phyloP scores from a whole-genome alignment of 2,113 vertebrate genomes.

The Tapirus terrestris region DNA sequence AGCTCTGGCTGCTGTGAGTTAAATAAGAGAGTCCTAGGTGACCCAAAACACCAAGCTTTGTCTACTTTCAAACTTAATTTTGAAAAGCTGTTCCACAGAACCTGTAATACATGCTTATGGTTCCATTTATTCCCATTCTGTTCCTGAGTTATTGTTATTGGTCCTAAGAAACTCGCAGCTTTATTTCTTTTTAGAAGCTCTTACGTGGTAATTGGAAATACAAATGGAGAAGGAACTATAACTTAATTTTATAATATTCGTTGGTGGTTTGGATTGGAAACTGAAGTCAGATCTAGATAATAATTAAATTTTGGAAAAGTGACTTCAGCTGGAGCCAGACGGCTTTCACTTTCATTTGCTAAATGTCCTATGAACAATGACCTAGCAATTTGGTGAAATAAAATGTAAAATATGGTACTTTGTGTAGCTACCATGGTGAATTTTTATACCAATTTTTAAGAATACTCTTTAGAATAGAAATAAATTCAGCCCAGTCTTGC shows the following conservation, averaged over 20 bases:
- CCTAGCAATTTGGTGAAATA: background rate
- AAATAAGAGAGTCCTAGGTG: background rate
- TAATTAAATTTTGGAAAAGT: background rate
- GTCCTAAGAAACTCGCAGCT: constrained; percentile 2
- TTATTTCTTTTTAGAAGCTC: constrained; percentile 46
- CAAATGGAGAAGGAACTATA: constrained; percentile 32
- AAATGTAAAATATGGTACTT: background rate
- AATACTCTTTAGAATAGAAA: background rate
- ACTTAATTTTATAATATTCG: constrained; percentile 36
- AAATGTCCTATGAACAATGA: constrained; percentile 42
- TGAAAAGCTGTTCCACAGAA: constrained; percentile 4
- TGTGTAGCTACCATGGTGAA: background rate
- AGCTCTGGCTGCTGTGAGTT: background rate
- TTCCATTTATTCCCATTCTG: constrained; percentile 15
- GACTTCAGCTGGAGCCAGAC: background rate
- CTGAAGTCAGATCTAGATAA: background rate
- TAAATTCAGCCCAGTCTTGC: background rate
- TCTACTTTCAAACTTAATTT: constrained; percentile 49
- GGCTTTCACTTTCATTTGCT: constrained; percentile 15
- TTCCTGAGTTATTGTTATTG: background rate
- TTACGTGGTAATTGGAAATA: constrained; percentile 7
- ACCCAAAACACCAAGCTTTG: background rate
- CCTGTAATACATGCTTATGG: background rate
- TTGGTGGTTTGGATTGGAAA: constrained; percentile 30
- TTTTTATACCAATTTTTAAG: constrained; percentile 1